Evolutionary conservation across 2,797 vertebrate genomes (phyloP), one percentile per base, ranked within the genome.

Genomic region (Anableps anableps): DNA sequence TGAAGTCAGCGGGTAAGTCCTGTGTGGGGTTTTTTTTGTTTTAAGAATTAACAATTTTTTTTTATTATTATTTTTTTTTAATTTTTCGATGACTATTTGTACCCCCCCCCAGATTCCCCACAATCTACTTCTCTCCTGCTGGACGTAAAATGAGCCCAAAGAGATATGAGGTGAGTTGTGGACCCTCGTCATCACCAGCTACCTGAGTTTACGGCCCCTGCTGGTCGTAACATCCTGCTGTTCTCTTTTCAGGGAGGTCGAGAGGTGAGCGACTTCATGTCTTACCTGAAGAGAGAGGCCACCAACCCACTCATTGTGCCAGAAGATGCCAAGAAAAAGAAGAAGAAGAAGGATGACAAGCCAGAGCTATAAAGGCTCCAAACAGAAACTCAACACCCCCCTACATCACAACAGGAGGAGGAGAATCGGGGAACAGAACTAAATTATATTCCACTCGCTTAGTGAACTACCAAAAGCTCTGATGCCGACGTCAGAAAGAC

Each of bases 1-100:
- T 83, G 97, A 99, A 97, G 99, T 99, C 94, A 96, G 96, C 94
- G 99, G 99, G 99, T 99, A 93, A 95, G 97, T 94, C 58, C 14
- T n/a, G 13, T 10, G 0, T 16, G 21, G 4, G 0, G 10, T 23
- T 64, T 62, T 29, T 19, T 34, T 62, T 34, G 58, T 34, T n/a
- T 55, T 14, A 23, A 43, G 36, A 23, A 14, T 5, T 14, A 60
- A 62, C 41, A 71, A 16, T 14, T 45, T 6, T 29, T 13, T 43
- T 41, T 13, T n/a, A 14, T 53, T 11, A 53, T 36, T 11, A 11
- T 34, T 26, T 75, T 4, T 34, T 2, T 60, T n/a, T 74, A 47
- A 29, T 41, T 62, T 2, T 19, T 29, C 31, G 19, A 43, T 29
- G n/a, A n/a, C n/a, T 19, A 45, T 71, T 72, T 5, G 43, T 62